Evolutionary conservation across 92 coral and sea anemone genomes (phyloP), one percentile per base, ranked within the genome.

Genomic region (Ricordea florida): DNA sequence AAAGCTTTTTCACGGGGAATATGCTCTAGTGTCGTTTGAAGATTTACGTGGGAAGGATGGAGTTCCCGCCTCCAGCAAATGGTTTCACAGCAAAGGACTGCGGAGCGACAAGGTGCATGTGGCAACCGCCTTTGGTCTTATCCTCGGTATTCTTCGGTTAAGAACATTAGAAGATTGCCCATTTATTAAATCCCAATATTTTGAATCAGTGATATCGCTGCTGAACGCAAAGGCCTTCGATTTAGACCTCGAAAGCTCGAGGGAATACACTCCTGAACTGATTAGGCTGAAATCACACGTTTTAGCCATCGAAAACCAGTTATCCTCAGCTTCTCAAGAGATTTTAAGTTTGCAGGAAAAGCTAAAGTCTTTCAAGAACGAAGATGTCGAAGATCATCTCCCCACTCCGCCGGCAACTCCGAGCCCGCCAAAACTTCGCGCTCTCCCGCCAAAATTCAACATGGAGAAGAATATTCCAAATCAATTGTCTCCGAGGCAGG

Each of bases 141-240:
- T 69, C 2, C 50, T 53, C 30, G 65, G 77, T n/a, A 69, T 69
- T 69, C 50, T 69, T 33, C 23, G 65, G 48, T 26, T 69, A 22
- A 50, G 13, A 69, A 2, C 34, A 14, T 38, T 15, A 18, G 35
- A 35, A 38, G 29, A 52, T 38, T 69, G 52, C 51, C 65, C 64
- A 17, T 69, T 69, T 13, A 50, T 69, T 34, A 33, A 53, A 14
- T 25, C 77, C 24, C 16, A 11, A 23, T 49, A 29, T 30, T 28
- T 41, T 46, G 24, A n/a, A 45, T 29, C 57, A 4, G 74, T 49
- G 44, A 24, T 47, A 29, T 45, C 59, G 30, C 22, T 6, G 30
- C 21, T 38, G 31, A 62, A 62, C 17, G 3, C 34, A 20, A 62
- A 43, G 34, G 69, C 49, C 48, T 62, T 60, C 52, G 51, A 62